These are phyloP conservation scores for Chiloscyllium punctatum DNA, from an alignment of 2,797 vertebrate species.

Conservation along the genomic window DNA sequence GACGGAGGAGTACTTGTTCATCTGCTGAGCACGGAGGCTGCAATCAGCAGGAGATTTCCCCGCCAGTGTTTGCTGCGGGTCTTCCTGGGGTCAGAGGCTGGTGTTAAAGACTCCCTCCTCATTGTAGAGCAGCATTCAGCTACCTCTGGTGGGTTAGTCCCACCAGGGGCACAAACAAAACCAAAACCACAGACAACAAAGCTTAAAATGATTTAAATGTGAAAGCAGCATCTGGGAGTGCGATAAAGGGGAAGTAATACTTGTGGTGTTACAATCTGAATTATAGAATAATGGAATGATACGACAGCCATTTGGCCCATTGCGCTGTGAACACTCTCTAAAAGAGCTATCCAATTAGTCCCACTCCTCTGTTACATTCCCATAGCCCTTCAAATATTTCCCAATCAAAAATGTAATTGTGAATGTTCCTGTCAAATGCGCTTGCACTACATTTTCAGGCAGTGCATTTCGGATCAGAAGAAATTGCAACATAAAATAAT, in stretches of 20 bases:
- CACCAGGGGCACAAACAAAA: neutral
- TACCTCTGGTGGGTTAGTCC: neutral
- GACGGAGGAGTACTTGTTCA: neutral
- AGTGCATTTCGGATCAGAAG: neutral
- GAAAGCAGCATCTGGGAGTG: neutral
- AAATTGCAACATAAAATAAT: neutral
- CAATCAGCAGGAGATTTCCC: neutral
- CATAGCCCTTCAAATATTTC: neutral
- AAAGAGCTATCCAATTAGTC: neutral
- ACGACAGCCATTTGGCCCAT: neutral
- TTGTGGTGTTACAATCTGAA: neutral
- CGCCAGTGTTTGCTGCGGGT: neutral
- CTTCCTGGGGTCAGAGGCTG: neutral
- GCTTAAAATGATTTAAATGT: neutral
- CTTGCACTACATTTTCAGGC: neutral
- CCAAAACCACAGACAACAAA: neutral
- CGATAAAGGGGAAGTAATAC: neutral
- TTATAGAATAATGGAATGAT: neutral
- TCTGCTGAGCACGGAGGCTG: neutral
- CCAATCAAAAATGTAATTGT: neutral
- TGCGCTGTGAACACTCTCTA: neutral
- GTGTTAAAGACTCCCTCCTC: neutral
- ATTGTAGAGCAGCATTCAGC: neutral
- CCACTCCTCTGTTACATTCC: neutral
- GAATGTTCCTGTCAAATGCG: neutral